Base-by-base conservation (phyloP, 1,140 invertebrate species). In the Hycleus cichorii region DNA sequence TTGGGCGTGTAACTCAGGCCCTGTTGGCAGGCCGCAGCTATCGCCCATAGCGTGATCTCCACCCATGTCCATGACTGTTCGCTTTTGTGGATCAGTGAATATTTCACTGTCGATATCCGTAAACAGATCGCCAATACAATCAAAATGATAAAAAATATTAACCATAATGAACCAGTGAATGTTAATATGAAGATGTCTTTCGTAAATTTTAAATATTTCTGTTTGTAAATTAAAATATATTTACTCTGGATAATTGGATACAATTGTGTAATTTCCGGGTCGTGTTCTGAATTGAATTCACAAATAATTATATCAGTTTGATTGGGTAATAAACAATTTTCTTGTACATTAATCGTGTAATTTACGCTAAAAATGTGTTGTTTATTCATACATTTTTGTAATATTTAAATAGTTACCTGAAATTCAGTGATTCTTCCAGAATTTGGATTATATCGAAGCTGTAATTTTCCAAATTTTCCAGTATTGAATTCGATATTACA, bases 11-110 rank as follows among this genome's bases (percentile, higher is more conserved):
- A 61, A 53, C 66, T 65, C 25, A 66, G 61, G 39, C 61, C 67
- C 64, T 71, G 69, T 49, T 71, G 69, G 54, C 69, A 71, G 39
- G 63, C 63, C 12, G 69, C 67, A 26, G 67, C 69, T 42, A 69
- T 64, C 7, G 60, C 64, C 67, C 67, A 69, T 11, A 69, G 49
- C 27, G 66, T 65, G 24, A 69, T 66, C 39, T 71, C 69, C 24
- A 67, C 58, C 64, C 64, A 69, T 9, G 62, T 52, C 69, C 69
- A 71, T 43, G 52, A 18, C 57, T 57, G 51, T 11, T 64, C 47
- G 9, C 56, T 48, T 24, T 12, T 46, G 58, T 64, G 42, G 27
- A 71, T 57, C 5, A 39, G 44, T 3, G 63, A 49, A 59, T 69
- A 64, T 32, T 62, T 48, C 27, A 50, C 25, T 6, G 67, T 71